These are phyloP conservation scores for Batillaria attramentaria DNA, from an alignment of 1,140 invertebrate species.

Conservation along the genomic window DNA sequence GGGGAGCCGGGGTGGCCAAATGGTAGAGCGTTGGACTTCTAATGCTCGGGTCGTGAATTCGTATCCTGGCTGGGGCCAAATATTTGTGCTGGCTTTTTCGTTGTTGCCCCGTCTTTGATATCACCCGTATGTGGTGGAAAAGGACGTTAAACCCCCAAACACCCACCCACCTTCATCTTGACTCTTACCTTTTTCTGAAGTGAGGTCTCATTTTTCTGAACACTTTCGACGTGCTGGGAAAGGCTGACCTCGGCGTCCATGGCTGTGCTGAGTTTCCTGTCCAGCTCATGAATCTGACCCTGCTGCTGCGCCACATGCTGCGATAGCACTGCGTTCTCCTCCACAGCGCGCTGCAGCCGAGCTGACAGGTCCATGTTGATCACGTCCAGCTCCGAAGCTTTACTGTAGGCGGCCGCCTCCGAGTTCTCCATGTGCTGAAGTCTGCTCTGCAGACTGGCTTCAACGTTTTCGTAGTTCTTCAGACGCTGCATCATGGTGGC, in stretches of 20 bases:
- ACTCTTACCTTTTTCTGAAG: slow-evolving; percentile 56
- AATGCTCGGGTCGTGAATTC: too few relatives aligned
- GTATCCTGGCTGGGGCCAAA: too few relatives aligned
- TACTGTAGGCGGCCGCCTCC: slow-evolving; percentile 56
- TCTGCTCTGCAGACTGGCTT: slow-evolving; percentile 52
- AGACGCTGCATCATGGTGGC: slow-evolving; percentile 51
- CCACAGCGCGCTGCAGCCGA: slow-evolving; percentile 56
- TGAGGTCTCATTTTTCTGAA: slow-evolving; percentile 54
- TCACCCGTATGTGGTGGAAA: too few relatives aligned
- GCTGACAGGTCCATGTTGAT: slow-evolving; percentile 59
- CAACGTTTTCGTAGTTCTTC: slow-evolving; percentile 62
- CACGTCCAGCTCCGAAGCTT: slow-evolving; percentile 59
- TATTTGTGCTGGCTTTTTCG: too few relatives aligned
- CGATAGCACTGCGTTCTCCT: slow-evolving; percentile 57
- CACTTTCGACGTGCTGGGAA: slow-evolving; percentile 52
- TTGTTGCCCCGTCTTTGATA: too few relatives aligned
- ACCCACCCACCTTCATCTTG: too few relatives aligned
- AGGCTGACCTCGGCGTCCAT: slow-evolving; percentile 53
- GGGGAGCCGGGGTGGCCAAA: too few relatives aligned
- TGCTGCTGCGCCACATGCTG: slow-evolving; percentile 56
- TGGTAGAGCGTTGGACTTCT: too few relatives aligned
- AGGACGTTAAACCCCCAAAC: too few relatives aligned
- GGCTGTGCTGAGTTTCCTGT: slow-evolving; percentile 50
- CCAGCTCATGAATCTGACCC: slow-evolving; percentile 50
- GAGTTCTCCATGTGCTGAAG: slow-evolving; percentile 56